Conservation (phyloP, 2,797 vertebrate genomes). For the Pseudotriccus pelzelni region DNA sequence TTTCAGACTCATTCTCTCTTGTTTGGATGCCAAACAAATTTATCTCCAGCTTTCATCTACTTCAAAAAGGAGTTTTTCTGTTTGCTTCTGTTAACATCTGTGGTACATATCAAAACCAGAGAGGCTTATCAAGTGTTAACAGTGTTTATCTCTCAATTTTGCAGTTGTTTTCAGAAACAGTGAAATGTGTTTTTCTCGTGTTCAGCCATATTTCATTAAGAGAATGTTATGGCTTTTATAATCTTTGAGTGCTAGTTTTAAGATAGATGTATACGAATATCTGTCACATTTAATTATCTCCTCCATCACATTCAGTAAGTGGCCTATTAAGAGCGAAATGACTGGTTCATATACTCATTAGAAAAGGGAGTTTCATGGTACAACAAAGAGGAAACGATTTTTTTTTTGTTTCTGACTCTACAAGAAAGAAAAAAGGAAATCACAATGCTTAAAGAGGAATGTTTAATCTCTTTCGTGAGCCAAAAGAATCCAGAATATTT, state of each 20-base stretch:
- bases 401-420: slow-evolving; percentile 28
- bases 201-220: slow-evolving; percentile 63
- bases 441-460: not conserved
- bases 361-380: slow-evolving; percentile 60
- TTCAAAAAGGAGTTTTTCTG: slow-evolving; percentile 8
- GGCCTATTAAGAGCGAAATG: slow-evolving; percentile 65
- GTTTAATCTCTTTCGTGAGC: not conserved
- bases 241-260: slow-evolving; percentile 73
- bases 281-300: slow-evolving; percentile 76
- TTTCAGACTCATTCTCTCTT: slow-evolving; percentile 2
- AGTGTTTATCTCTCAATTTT: slow-evolving; percentile 70
- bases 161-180: slow-evolving; percentile 62
- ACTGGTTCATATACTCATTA: slow-evolving; percentile 72
- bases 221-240: slow-evolving; percentile 67
- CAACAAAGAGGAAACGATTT: slow-evolving; percentile 33
- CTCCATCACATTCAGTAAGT: slow-evolving; percentile 72
- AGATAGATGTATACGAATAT: slow-evolving; percentile 71
- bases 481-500: slow-evolving; percentile 1
- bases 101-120: not conserved
- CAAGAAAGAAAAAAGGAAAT: not conserved
- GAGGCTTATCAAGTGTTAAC: slow-evolving; percentile 58
- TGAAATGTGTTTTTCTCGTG: slow-evolving; percentile 64
- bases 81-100: not conserved
- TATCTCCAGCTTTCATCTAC: slow-evolving; percentile 53
- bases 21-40: slow-evolving; percentile 39